Conservation (phyloP, 2,888 invertebrate species). For the Willowsia nigromaculata region DNA sequence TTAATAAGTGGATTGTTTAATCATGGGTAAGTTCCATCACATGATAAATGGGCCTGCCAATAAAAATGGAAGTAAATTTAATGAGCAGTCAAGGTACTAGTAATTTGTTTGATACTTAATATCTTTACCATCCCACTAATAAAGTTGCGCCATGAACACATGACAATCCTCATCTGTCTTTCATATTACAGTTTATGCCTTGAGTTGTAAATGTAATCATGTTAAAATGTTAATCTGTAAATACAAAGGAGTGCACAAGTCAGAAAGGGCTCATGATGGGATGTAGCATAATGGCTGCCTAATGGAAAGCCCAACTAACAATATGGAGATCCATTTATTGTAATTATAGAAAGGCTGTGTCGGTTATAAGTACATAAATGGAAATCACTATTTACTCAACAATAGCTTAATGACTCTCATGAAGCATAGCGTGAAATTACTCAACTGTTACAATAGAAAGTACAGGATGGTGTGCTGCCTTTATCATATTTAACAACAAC, state of each 20-base stretch:
- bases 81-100: constrained; percentile 2
- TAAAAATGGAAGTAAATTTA: not conserved
- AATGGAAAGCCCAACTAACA: not conserved
- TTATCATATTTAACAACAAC: not conserved
- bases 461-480: not conserved
- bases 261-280: no score
- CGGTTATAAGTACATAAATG: not conserved
- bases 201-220: no score
- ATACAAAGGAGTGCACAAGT: no score
- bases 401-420: constrained; percentile 21
- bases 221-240: no score
- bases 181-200: not conserved
- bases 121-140: not conserved
- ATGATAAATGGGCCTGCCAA: constrained; percentile 21
- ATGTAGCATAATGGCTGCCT: not conserved
- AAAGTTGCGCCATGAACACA: not conserved
- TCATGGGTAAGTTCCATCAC: not conserved
- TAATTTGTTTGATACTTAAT: constrained; percentile 1
- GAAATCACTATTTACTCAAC: constrained; percentile 6
- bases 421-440: not conserved
- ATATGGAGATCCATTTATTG: not conserved
- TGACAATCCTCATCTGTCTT: not conserved
- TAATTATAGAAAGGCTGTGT: not conserved
- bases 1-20: not conserved
- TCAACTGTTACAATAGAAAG: not conserved